Base-by-base conservation (phyloP, 2,797 vertebrate genomes). In the Gorsachius magnificus region DNA sequence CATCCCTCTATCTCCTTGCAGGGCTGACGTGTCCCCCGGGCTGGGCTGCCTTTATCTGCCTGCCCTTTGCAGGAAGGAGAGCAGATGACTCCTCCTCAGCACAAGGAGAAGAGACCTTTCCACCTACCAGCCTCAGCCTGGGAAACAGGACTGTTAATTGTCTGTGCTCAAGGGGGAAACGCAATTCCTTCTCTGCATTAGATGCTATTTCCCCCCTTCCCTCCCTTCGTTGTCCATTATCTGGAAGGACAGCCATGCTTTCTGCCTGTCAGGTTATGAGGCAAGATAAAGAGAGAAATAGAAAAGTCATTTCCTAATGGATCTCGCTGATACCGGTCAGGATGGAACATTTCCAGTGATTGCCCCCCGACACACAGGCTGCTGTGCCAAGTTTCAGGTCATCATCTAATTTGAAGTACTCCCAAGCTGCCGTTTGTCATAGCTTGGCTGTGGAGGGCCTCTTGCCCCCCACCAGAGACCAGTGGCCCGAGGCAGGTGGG, bases 231-330 rank as follows among this genome's bases (percentile, higher is more conserved):
- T 65, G 75, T 68, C 71, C 58, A 21, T 82, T 93, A 79, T 88
- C 79, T 72, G 31, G 28, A 88, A 90, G 77, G 15, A 87, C 16
- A 86, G 22, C 10, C 29, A 15, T 46, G 76, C 57, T 77, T 96
- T 79, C n/a, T 79, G 63, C 51, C 58, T 93, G 41, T 83, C 60
- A 78, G 79, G 87, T 78, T 72, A 72, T 13, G 38, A 66, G n/a
- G 35, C 6, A 8, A 88, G 87, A 60, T 89, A 95, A 95, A 93
- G 61, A 51, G 29, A 89, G 46, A 83, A 96, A 71, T 10, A 91
- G 58, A 53, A 92, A 96, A 94, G 70, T 63, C 1, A 94, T 94
- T 95, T 95, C 87, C 85, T 84, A 79, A 72, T 13, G 33, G 74
- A 33, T 35, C 79, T 92, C 0, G 0, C 63, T 45, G 38, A n/a